Evolutionary conservation across 2,888 invertebrate species (phyloP), one percentile per base, ranked within the genome.

Genomic region (Lithophane socia): DNA sequence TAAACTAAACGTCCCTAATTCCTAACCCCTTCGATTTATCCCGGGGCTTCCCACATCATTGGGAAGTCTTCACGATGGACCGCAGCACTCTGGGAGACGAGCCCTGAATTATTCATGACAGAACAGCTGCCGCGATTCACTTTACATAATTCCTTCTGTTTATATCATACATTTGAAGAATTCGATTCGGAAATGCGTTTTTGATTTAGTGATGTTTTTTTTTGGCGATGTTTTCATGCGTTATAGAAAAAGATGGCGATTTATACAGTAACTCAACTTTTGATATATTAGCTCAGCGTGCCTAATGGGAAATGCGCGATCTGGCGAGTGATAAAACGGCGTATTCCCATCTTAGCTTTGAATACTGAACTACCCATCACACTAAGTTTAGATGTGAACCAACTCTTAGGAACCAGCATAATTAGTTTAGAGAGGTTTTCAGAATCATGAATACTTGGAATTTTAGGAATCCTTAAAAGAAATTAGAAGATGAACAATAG

Each of bases 121-220:
- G 65, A 82, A 70, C 85, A 85, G 71, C 82, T 85, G 79, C 77
- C 66, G 69, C 82, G 76, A 87, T 82, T 83, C 85, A 75, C 58
- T 87, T 87, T 87, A 82, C 87, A 87, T 87, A 87, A 87, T 86
- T 80, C 73, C 54, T 78, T 68, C 77, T 87, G 87, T 87, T 87
- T 87, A 86, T 83, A 76, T 78, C 82, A 82, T 72, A 74, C 52
- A 44, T 71, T 73, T 73, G 65, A 61, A 64, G 68, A 65, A 80
- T 73, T 80, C 61, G 8, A 63, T 63, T 42, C 42, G 7, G 68
- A 77, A 84, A 84, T 84, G 77, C 60, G 70, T 70, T 75, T 84
- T 77, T 81, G 83, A 84, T 81, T 81, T 37, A 18, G 83, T 16
- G 44, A 49, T 61, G 37, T 37, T 58, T 52, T 37, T 37, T 60